Evolutionary conservation across 1,140 invertebrate species (phyloP).

Genomic region (Drosophila seguyi): DNA sequence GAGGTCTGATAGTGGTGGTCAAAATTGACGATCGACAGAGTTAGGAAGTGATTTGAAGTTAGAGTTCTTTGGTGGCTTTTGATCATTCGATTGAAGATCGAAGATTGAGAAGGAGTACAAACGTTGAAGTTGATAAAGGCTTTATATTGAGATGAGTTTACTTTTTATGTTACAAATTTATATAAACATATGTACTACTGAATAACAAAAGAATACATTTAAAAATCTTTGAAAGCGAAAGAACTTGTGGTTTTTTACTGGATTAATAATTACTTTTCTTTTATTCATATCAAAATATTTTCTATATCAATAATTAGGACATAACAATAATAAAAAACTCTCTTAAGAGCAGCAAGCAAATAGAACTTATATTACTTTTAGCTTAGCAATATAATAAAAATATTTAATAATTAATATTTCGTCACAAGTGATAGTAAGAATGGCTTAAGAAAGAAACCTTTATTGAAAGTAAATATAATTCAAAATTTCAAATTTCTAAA

Average conservation of each 20-base stretch:
- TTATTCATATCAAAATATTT: too few relatives aligned
- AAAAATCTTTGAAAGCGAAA: constrained; percentile 44
- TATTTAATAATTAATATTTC: too few relatives aligned
- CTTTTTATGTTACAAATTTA: neutral
- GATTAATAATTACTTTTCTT: neutral
- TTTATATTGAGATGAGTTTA: neutral
- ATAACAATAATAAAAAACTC: too few relatives aligned
- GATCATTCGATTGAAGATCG: neutral
- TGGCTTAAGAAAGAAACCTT: too few relatives aligned
- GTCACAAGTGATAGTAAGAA: too few relatives aligned
- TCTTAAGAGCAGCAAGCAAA: too few relatives aligned
- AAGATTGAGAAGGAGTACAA: neutral
- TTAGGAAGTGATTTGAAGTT: constrained; percentile 8
- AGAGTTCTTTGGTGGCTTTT: neutral
- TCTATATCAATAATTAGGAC: too few relatives aligned
- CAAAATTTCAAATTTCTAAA: too few relatives aligned
- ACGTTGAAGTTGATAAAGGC: neutral
- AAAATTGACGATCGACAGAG: constrained; percentile 67
- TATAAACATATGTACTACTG: neutral
- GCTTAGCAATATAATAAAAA: too few relatives aligned
- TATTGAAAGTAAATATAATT: too few relatives aligned
- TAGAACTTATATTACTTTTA: too few relatives aligned
- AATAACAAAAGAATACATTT: neutral
- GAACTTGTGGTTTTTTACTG: neutral
- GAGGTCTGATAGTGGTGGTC: constrained; percentile 61